Evolutionary conservation across 2,113 vertebrate genomes (phyloP), one percentile per base, ranked within the genome.

Genomic region (Loxodonta africana): DNA sequence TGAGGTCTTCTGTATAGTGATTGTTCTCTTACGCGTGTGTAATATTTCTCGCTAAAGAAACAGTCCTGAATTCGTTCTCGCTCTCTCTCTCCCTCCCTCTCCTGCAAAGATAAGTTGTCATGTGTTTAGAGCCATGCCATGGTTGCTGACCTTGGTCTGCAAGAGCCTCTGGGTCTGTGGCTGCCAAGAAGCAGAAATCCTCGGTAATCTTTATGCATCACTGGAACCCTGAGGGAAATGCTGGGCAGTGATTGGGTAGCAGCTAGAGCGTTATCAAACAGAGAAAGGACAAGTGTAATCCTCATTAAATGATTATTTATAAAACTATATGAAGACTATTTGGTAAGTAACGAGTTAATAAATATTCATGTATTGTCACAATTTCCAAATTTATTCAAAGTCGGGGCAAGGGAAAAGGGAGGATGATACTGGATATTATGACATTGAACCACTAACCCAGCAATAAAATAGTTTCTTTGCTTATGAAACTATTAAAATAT

Each of bases 261-360:
- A 85, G 12, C 26, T 78, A 46, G 4, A 90, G 15, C 37, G 28
- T 18, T 44, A 9, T 78, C 73, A 83, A 53, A 57, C 33, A 94
- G 65, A 73, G 37, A 73, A 90, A 90, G 5, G 63, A 1, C 44
- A 85, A 71, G 25, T 85, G 17, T 46, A 87, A 80, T 83, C 25
- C 8, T 33, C 7, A 53, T 10, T 63, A 74, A 46, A 67, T 62
- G 14, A n/a, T 21, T 74, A 17, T 11, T 83, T 67, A 10, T 44
- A 93, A 83, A 95, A 84, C 25, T 60, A 33, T 63, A n/a, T n/a
- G 15, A 88, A 93, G 77, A 15, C 6, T 81, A 44, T 2, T 67
- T 93, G 41, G n/a, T n/a, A 90, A 86, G 25, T 44, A 95, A 76
- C 3, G 83, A 84, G 51, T 21, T 89, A 53, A 92, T 30, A 51